Conservation (phyloP, 2,888 invertebrate species). For the Aspidapion aeneum region DNA sequence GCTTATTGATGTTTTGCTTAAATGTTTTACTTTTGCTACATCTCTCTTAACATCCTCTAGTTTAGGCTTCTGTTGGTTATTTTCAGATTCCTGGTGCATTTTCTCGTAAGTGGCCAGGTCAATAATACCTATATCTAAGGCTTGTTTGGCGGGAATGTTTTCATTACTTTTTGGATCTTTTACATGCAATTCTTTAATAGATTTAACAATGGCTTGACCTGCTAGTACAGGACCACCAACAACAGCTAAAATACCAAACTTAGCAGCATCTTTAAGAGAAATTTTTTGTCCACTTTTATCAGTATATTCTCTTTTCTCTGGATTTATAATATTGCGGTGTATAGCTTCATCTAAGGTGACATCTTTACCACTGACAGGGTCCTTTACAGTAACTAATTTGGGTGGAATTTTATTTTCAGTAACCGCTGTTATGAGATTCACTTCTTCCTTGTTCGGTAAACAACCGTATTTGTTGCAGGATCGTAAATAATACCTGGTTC, state of each 20-base stretch:
- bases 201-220: constrained; percentile 64
- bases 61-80: not conserved
- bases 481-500: constrained; percentile 73
- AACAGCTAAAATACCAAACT: constrained; percentile 72
- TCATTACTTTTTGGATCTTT: constrained; percentile 79
- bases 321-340: constrained; percentile 69
- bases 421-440: constrained; percentile 73
- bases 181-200: constrained; percentile 57
- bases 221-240: constrained; percentile 72
- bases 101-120: constrained; percentile 54
- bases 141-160: constrained; percentile 75
- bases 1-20: constrained; percentile 42
- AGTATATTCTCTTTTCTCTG: constrained; percentile 63
- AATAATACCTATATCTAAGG: constrained; percentile 72
- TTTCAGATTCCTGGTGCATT: constrained; percentile 41
- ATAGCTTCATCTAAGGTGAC: constrained; percentile 74
- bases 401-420: constrained; percentile 69
- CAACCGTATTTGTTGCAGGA: constrained; percentile 70
- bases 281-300: constrained; percentile 64
- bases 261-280: constrained; percentile 69
- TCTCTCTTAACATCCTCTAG: not conserved
- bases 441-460: constrained; percentile 66
- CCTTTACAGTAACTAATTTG: constrained; percentile 64
- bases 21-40: constrained; percentile 32
- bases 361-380: constrained; percentile 64